Evolutionary conservation across 2,113 vertebrate genomes (phyloP).

Genomic region (Urocolius indicus): DNA sequence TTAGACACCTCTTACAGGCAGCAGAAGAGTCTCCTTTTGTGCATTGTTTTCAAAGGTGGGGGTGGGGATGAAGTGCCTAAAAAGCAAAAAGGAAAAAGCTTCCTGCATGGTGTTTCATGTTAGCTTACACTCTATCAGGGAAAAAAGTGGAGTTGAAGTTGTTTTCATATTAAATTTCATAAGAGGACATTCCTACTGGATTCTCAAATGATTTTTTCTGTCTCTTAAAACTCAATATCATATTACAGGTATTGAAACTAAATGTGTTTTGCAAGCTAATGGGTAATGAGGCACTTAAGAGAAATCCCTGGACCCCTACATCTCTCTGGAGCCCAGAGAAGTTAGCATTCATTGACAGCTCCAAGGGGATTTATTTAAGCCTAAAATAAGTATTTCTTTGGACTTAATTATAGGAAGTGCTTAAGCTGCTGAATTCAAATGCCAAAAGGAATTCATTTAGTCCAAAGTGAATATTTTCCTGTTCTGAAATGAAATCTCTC

Average conservation of each 20-base stretch:
- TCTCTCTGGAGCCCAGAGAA: conserved; percentile 49
- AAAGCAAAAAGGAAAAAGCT: neutral
- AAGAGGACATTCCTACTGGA: conserved; percentile 6
- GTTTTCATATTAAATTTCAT: conserved; percentile 57
- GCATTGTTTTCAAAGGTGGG: conserved; percentile 36
- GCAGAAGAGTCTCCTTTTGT: conserved; percentile 25
- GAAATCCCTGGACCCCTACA: conserved; percentile 6
- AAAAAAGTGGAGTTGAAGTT: neutral
- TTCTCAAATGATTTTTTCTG: neutral
- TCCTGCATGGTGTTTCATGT: neutral
- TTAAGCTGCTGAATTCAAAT: conserved; percentile 55
- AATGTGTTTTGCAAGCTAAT: conserved; percentile 54
- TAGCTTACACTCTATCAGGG: neutral
- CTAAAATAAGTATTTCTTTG: conserved; percentile 65
- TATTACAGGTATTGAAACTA: conserved; percentile 63
- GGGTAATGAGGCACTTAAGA: conserved; percentile 50
- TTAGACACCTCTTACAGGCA: conserved; percentile 39
- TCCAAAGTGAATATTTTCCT: conserved; percentile 61
- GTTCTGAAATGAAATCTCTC: conserved; percentile 65
- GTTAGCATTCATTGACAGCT: conserved; percentile 57
- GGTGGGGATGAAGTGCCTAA: neutral
- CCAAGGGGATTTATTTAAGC: conserved; percentile 75
- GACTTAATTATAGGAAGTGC: conserved; percentile 63
- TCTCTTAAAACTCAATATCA: conserved; percentile 48
- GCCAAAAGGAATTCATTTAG: conserved; percentile 66